These are phyloP conservation scores for Zaprionus tsacasi DNA, from an alignment of 1,140 invertebrate genomes.

Conservation along the genomic window DNA sequence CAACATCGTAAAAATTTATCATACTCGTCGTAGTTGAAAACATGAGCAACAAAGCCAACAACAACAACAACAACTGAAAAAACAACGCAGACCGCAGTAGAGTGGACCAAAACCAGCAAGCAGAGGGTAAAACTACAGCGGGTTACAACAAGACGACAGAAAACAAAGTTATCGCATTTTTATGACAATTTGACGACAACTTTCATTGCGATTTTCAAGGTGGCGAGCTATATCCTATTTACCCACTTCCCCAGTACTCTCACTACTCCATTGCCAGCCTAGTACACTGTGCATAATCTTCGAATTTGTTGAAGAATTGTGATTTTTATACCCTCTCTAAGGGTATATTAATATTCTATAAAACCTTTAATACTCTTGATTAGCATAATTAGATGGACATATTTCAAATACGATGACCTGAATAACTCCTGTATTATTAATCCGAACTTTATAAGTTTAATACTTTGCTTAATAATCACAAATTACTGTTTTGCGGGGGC, in stretches of 20 bases:
- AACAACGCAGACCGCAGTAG: not conserved
- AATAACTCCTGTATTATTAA: too few species aligned
- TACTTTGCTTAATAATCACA: too few species aligned
- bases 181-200: conserved; percentile 82
- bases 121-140: conserved; percentile 15
- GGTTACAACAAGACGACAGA: conserved; percentile 51
- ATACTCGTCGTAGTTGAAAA: conserved; percentile 74
- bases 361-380: not conserved
- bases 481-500: too few species aligned
- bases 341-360: not conserved
- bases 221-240: conserved; percentile 58
- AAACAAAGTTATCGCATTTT: conserved; percentile 82
- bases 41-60: conserved; percentile 37
- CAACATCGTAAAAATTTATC: conserved; percentile 83
- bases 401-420: too few species aligned
- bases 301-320: not conserved
- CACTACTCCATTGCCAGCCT: conserved; percentile 10
- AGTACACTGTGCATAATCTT: not conserved
- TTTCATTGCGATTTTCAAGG: conserved; percentile 81
- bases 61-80: conserved; percentile 9
- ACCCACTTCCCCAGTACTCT: conserved; percentile 11
- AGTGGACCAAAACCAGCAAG: not conserved
- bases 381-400: too few species aligned
- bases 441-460: too few species aligned
- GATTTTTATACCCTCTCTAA: not conserved